Evolutionary conservation across 2,888 invertebrate species (phyloP).

Genomic region (Antheraea yamamai): DNA sequence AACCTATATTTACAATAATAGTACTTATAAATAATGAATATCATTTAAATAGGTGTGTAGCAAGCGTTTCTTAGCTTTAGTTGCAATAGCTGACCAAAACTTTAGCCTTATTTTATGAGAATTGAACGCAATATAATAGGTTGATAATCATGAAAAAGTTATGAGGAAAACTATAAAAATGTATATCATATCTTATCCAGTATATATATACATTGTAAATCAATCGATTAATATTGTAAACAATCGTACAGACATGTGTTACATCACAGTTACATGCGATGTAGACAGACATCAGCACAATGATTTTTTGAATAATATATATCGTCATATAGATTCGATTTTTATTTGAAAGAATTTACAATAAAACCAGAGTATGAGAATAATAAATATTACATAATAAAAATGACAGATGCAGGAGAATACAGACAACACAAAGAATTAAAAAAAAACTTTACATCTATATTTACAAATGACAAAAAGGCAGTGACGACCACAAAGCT

Average conservation of each 20-base stretch:
- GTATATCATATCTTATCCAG: neutral
- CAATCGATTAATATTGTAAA: constrained; percentile 34
- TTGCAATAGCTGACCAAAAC: constrained; percentile 53
- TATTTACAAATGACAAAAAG: constrained; percentile 75
- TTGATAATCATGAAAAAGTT: constrained; percentile 26
- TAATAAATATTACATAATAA: constrained; percentile 31
- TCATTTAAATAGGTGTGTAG: constrained; percentile 63
- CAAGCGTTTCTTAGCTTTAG: constrained; percentile 62
- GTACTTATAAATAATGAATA: constrained; percentile 63
- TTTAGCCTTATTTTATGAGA: constrained; percentile 34
- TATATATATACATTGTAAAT: neutral
- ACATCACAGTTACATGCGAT: constrained; percentile 71
- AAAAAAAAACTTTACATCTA: constrained; percentile 44
- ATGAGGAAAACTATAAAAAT: constrained; percentile 26
- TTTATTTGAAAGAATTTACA: constrained; percentile 1
- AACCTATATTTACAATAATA: constrained; percentile 76
- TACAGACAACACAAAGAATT: constrained; percentile 25
- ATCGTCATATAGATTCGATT: constrained; percentile 18
- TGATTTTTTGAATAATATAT: constrained; percentile 30
- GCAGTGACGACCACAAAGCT: constrained; percentile 79
- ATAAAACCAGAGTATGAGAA: constrained; percentile 22
- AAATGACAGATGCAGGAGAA: neutral
- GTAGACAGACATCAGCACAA: constrained; percentile 78
- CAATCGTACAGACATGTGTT: constrained; percentile 78
- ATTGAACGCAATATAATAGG: constrained; percentile 14